Percentiles rank a stretch among this genome's conserved stretches.
These are phyloP conservation scores for Neuroscelio doddi DNA, from an alignment of 2,888 invertebrate species.

Conservation along the genomic window DNA sequence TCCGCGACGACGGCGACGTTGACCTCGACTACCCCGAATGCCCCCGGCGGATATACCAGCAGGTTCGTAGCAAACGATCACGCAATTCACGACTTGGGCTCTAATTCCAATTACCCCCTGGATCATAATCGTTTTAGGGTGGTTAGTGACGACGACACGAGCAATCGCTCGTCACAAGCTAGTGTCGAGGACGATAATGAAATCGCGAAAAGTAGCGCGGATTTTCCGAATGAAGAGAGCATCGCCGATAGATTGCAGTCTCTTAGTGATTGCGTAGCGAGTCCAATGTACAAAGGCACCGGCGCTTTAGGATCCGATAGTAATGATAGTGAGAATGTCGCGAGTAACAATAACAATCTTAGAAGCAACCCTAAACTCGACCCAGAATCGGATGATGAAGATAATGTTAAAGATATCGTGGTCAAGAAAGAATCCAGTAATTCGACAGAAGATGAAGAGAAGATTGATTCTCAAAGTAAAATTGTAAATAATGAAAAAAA, in stretches of 20 bases:
- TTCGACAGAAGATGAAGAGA: not conserved
- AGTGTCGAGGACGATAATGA: constrained; percentile 38
- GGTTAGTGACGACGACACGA: constrained; percentile 57
- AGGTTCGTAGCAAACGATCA: constrained; percentile 72
- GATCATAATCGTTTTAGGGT: constrained; percentile 68
- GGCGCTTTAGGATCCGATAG: constrained; percentile 22
- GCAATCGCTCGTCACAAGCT: constrained; percentile 28
- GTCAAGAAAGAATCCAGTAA: not conserved
- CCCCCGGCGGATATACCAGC: constrained; percentile 79
- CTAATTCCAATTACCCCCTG: constrained; percentile 69
- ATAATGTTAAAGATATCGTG: not conserved
- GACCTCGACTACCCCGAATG: constrained; percentile 51
- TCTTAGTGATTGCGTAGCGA: constrained; percentile 35
- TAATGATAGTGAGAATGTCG: constrained; percentile 40
- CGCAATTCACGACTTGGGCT: constrained; percentile 63
- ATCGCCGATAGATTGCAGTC: constrained; percentile 47
- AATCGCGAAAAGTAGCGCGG: constrained; percentile 32
- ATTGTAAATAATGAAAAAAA: constrained; percentile 1
- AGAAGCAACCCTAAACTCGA: constrained; percentile 18
- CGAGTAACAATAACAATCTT: constrained; percentile 30
- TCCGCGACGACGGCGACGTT: constrained; percentile 56
- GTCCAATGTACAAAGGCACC: constrained; percentile 29
- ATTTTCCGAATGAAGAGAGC: constrained; percentile 28
- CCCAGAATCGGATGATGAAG: constrained; percentile 18
- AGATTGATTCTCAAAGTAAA: no score